Conservation (phyloP, 2,797 vertebrate species). For the Urosaurus nigricauda region DNA sequence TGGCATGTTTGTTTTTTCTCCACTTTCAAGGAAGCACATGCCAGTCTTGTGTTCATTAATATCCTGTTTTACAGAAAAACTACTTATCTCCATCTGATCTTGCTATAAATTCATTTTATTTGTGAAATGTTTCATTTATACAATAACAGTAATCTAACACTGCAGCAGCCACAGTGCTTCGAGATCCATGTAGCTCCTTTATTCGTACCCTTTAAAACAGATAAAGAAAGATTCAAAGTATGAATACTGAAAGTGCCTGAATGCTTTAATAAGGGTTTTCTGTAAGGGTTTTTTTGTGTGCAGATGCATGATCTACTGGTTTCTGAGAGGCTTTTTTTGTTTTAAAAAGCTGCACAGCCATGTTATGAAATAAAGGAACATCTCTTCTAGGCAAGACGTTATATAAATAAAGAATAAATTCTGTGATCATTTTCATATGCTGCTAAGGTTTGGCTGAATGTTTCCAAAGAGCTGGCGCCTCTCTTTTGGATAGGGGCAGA, state of each 20-base stretch:
- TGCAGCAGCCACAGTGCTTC: background rate
- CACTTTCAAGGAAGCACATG: background rate
- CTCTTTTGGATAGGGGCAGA: conserved; percentile 65
- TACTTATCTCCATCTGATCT: background rate
- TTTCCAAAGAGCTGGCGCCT: conserved; percentile 78
- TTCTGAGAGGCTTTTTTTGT: background rate
- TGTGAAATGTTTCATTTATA: background rate
- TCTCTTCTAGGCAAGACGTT: conserved; percentile 47
- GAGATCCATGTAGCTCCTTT: background rate
- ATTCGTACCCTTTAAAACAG: background rate
- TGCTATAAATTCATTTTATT: background rate
- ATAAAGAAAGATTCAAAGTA: background rate
- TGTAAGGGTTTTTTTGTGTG: background rate
- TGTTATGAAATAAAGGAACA: conserved; percentile 34
- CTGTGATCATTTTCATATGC: conserved; percentile 79
- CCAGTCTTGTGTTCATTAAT: background rate
- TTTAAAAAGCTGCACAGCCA: conserved; percentile 24
- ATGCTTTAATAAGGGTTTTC: background rate
- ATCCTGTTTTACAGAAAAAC: background rate
- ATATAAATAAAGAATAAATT: conserved; percentile 66
- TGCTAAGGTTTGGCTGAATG: conserved; percentile 77
- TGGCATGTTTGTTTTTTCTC: background rate
- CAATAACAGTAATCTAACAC: background rate
- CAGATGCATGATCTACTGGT: background rate
- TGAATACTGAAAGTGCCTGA: background rate